These are phyloP conservation scores for Hippolais icterina DNA, from an alignment of 2,113 vertebrate species.

Conservation along the genomic window DNA sequence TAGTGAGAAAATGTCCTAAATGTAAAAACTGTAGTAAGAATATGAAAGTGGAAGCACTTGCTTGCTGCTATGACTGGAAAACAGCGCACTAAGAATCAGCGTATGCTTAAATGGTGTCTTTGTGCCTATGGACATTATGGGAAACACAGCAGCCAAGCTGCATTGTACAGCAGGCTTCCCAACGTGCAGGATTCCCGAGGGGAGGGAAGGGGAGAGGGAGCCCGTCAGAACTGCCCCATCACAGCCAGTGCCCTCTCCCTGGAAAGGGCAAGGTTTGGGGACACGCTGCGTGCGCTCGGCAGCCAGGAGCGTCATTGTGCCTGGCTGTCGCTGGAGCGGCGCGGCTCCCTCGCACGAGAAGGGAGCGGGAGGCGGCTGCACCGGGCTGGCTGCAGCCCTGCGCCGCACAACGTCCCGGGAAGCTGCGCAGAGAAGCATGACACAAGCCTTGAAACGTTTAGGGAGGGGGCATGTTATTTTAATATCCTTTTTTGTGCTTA, in stretches of 20 bases:
- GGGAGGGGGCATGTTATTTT: constrained; percentile 46
- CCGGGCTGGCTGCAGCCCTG: constrained; percentile 29
- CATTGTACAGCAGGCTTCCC: neutral
- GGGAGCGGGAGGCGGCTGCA: neutral
- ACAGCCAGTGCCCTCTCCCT: neutral
- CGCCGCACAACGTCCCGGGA: neutral
- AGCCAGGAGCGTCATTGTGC: fast-evolving
- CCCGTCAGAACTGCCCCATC: neutral
- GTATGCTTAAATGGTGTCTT: neutral
- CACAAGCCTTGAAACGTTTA: constrained; percentile 54
- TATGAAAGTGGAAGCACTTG: neutral
- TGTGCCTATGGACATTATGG: neutral
- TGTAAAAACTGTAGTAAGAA: neutral
- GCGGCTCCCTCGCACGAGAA: neutral
- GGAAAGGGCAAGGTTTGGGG: neutral
- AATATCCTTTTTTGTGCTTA: constrained; percentile 63
- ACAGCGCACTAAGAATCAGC: neutral
- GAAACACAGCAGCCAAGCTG: neutral
- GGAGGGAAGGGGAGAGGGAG: neutral
- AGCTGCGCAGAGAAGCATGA: constrained; percentile 22
- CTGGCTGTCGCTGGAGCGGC: neutral
- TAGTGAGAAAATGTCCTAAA: neutral
- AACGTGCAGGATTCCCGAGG: fast-evolving
- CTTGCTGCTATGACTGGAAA: neutral
- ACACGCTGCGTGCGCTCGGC: fast-evolving